Evolutionary conservation across 2,113 vertebrate species (phyloP).

Genomic region (Rhombomys opimus): DNA sequence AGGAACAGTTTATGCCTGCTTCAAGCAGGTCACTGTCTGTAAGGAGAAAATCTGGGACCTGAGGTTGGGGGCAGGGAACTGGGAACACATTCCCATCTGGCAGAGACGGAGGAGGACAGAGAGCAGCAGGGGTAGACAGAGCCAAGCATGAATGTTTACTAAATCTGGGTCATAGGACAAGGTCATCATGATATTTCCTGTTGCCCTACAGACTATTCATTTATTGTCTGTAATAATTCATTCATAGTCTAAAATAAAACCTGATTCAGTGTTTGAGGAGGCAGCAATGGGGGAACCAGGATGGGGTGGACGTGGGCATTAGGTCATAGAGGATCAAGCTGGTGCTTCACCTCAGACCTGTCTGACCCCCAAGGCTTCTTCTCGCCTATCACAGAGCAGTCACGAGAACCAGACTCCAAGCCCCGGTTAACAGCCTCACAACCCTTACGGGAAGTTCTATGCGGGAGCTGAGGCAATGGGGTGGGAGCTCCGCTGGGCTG

Average conservation of each 20-base stretch:
- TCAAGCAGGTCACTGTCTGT: not conserved
- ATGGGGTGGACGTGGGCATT: rapidly evolving
- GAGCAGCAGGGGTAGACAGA: rapidly evolving
- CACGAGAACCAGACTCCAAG: not conserved
- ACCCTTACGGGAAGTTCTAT: rapidly evolving
- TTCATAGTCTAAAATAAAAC: not conserved
- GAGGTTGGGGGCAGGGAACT: too few relatives aligned
- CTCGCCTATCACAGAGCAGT: rapidly evolving
- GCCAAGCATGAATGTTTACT: too few relatives aligned
- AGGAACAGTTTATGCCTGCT: rapidly evolving
- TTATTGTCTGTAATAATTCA: not conserved
- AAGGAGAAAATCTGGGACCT: too few relatives aligned
- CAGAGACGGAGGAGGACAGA: not conserved
- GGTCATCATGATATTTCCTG: not conserved
- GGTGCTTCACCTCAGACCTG: not conserved
- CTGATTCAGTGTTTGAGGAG: not conserved
- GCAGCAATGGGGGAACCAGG: not conserved
- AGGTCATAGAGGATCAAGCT: not conserved
- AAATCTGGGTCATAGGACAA: too few relatives aligned
- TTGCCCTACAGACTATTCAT: not conserved
- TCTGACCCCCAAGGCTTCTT: not conserved
- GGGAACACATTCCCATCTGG: not conserved
- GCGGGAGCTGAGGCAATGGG: not conserved
- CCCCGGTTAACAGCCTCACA: not conserved
- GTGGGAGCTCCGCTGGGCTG: not conserved